These are phyloP conservation scores for Centroberyx gerrardi DNA, from an alignment of 2,797 vertebrate genomes.

Conservation along the genomic window DNA sequence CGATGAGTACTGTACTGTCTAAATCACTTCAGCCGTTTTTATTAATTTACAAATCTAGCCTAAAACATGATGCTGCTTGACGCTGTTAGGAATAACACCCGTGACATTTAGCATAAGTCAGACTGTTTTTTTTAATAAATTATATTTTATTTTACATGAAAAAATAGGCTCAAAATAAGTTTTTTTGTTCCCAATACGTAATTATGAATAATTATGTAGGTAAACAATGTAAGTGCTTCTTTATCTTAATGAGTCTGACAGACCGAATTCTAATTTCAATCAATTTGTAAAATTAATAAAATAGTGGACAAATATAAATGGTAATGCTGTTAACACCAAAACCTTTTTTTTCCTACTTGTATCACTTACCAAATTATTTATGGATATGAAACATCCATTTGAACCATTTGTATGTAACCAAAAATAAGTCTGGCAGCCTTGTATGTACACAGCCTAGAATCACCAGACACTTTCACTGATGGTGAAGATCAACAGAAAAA, in stretches of 20 bases:
- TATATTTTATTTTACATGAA: slow-evolving; percentile 3
- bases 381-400: slow-evolving; percentile 24
- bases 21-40: neutral
- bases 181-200: neutral
- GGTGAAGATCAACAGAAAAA: neutral
- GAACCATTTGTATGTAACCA: slow-evolving; percentile 27
- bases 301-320: slow-evolving; percentile 7
- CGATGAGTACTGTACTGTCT: neutral
- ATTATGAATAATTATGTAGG: neutral
- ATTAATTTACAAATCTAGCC: too few species aligned
- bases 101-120: too few species aligned
- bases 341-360: neutral
- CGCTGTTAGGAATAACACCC: too few species aligned
- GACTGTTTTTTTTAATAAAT: too few species aligned
- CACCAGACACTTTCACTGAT: neutral
- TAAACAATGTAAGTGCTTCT: neutral
- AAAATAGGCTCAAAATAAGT: slow-evolving; percentile 31
- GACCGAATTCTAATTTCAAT: neutral
- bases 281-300: slow-evolving; percentile 29
- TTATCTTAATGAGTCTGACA: slow-evolving; percentile 4
- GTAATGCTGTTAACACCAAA: slow-evolving; percentile 10
- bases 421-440: neutral
- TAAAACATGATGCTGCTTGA: too few species aligned
- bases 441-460: neutral
- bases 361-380: neutral